These are phyloP conservation scores for Bathybates hornii DNA, from an alignment of 2,113 vertebrate species.

Conservation along the genomic window DNA sequence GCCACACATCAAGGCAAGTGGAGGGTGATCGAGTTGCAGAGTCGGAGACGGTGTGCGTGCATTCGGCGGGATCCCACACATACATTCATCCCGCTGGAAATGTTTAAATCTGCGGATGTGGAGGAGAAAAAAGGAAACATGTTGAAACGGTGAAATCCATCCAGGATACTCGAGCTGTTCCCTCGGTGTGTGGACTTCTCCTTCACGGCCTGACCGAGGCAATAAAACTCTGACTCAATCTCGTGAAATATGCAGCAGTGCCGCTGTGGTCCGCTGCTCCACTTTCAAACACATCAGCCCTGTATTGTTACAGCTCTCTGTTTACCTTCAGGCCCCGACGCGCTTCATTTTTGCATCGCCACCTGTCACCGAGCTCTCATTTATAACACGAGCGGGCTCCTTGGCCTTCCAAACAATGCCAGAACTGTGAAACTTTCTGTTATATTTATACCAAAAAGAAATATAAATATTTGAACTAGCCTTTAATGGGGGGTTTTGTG, in stretches of 20 bases:
- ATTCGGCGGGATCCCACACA: not conserved
- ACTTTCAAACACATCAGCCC: conserved; percentile 23
- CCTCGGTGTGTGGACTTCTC: not conserved
- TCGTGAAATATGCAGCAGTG: conserved; percentile 17
- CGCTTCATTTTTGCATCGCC: conserved; percentile 43
- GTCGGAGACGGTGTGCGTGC: not conserved
- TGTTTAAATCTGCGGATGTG: not conserved
- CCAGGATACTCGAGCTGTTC: not conserved
- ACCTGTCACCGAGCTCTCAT: conserved; percentile 61
- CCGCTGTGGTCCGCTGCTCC: not conserved
- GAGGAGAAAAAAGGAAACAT: not conserved
- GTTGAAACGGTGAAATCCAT: not conserved
- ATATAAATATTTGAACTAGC: conserved; percentile 74
- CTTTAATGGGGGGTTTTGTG: conserved; percentile 53
- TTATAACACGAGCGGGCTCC: conserved; percentile 47
- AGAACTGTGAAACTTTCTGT: conserved; percentile 64
- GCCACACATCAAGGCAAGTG: not conserved
- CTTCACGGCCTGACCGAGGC: not conserved
- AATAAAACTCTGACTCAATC: conserved; percentile 18
- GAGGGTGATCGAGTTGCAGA: not conserved
- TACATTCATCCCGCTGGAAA: not conserved
- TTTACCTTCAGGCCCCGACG: conserved; percentile 45
- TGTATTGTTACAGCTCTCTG: conserved; percentile 38
- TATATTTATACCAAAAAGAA: conserved; percentile 70
- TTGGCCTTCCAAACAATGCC: conserved; percentile 64